These are phyloP conservation scores for Thamnophis sirtalis DNA, from an alignment of 2,113 vertebrate genomes.

Conservation along the genomic window DNA sequence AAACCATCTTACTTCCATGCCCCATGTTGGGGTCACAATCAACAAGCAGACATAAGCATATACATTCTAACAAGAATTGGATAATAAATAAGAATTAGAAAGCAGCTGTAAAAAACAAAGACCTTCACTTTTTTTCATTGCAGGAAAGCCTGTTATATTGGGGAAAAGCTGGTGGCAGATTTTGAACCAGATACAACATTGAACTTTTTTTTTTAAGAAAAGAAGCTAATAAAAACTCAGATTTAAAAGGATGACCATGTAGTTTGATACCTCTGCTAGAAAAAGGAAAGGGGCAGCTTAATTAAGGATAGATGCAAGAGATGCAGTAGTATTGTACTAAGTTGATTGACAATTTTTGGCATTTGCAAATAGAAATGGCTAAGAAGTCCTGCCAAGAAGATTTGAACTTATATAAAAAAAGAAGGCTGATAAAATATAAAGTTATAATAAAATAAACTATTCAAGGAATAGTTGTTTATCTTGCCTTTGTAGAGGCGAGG, in stretches of 20 bases:
- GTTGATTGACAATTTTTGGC: background rate
- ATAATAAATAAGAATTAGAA: slow-evolving; percentile 20
- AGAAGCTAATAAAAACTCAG: background rate
- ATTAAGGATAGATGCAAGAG: background rate
- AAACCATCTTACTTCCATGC: background rate
- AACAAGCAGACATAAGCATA: background rate
- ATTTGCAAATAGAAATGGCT: background rate
- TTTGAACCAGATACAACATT: background rate
- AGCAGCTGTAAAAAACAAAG: background rate
- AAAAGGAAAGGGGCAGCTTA: background rate
- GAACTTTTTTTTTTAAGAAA: background rate
- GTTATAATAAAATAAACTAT: background rate
- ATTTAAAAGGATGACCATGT: background rate
- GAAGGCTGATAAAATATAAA: background rate
- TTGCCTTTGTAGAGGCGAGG: background rate
- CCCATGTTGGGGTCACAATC: background rate
- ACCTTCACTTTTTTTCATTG: background rate
- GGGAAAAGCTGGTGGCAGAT: background rate
- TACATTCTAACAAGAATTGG: background rate
- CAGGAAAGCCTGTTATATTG: background rate
- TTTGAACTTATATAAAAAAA: background rate
- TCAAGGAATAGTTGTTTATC: background rate
- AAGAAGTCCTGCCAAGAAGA: background rate
- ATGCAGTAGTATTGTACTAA: background rate
- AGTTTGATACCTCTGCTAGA: background rate